Evolutionary conservation across 2,113 vertebrate species (phyloP).

Genomic region (Coryphaenoides rupestris): DNA sequence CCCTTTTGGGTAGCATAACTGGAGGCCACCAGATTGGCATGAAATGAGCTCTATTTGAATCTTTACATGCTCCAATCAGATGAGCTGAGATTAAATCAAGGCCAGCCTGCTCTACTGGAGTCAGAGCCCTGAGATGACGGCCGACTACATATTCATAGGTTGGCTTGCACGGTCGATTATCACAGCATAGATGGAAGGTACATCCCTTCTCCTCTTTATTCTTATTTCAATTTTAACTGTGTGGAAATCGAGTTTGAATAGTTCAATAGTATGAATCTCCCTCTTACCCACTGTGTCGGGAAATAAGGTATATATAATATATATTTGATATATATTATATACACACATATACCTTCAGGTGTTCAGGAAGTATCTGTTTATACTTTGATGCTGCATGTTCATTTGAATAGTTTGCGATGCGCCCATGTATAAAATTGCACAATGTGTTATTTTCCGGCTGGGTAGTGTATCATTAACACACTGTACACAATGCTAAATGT

Average conservation of each 20-base stretch:
- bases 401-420: background rate
- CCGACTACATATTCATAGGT: constrained; percentile 70
- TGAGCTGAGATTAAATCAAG: constrained; percentile 70
- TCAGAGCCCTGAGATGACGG: constrained; percentile 66
- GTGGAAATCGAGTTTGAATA: constrained; percentile 47
- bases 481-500: constrained; percentile 52
- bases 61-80: constrained; percentile 69
- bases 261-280: constrained; percentile 37
- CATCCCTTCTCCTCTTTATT: constrained; percentile 53
- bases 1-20: constrained; percentile 64
- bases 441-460: constrained; percentile 23
- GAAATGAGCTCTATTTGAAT: constrained; percentile 73
- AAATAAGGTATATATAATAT: constrained; percentile 8
- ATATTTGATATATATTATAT: background rate
- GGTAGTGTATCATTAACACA: constrained; percentile 37
- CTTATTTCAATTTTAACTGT: constrained; percentile 41
- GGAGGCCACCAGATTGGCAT: constrained; percentile 68
- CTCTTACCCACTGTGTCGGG: constrained; percentile 15
- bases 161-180: constrained; percentile 71
- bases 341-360: too few species aligned
- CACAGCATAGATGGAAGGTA: constrained; percentile 52
- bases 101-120: constrained; percentile 52
- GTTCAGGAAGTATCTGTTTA: background rate
- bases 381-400: constrained; percentile 8
- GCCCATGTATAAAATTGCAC: constrained; percentile 12